Percentiles rank a stretch among this genome's conserved stretches.
Conservation (phyloP, 1,140 invertebrate species). For the Macrosteles quadrilineatus region DNA sequence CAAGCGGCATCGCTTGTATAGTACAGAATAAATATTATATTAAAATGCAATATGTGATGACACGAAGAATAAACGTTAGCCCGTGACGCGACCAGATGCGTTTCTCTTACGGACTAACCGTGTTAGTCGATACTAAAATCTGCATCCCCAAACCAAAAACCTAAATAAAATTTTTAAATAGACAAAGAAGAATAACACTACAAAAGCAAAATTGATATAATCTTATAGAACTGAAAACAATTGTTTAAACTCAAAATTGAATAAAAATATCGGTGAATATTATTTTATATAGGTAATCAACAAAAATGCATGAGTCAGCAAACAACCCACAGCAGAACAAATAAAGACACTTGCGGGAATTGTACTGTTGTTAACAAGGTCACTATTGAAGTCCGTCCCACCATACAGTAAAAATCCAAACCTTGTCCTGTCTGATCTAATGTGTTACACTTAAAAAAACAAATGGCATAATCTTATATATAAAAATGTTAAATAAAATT, state of each 20-base stretch:
- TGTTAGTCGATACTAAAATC: not conserved
- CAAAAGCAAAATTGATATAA: slow-evolving; percentile 7
- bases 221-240: not conserved
- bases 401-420: not conserved
- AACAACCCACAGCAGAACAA: slow-evolving; percentile 37
- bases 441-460: no score
- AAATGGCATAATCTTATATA: no score
- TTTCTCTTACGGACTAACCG: not conserved
- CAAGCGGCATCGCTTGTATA: slow-evolving; percentile 7
- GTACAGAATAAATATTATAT: slow-evolving; percentile 5
- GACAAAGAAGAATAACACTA: slow-evolving; percentile 8
- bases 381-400: slow-evolving; percentile 5
- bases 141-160: slow-evolving; percentile 13
- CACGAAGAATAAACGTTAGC: slow-evolving; percentile 7
- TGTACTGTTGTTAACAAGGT: slow-evolving; percentile 5
- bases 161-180: slow-evolving; percentile 26
- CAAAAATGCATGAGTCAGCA: slow-evolving; percentile 2
- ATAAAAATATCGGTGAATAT: slow-evolving; percentile 1
- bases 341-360: slow-evolving; percentile 39
- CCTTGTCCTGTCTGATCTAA: not conserved
- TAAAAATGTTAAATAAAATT: not conserved
- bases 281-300: slow-evolving; percentile 24
- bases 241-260: not conserved
- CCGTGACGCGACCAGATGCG: not conserved
- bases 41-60: slow-evolving; percentile 6